Base-by-base conservation (phyloP, 2,113 vertebrate genomes). In the Carollia perspicillata region DNA sequence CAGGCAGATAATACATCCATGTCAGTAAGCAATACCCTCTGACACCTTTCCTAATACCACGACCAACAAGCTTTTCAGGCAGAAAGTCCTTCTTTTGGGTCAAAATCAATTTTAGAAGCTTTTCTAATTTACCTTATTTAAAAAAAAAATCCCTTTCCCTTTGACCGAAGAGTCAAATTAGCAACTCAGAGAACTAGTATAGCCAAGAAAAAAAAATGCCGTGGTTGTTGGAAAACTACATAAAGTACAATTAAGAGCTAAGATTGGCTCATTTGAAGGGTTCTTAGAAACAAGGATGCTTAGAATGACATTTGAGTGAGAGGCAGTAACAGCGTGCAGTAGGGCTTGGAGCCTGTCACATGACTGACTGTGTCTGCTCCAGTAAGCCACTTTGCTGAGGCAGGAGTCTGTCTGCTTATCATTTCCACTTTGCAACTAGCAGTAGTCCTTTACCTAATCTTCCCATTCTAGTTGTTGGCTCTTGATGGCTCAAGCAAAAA, bases 391-490 rank as follows among this genome's bases (percentile, higher is more conserved):
- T 86, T 93, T 71, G 60, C 89, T 72, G 74, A 75, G 51, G 84
- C 79, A 88, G 28, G 47, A 42, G 42, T 94, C 94, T 86, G 58
- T 60, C 55, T 49, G 30, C 79, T 97, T 94, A 77, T 75, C 93
- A 58, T 69, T 88, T 89, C 63, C 66, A 49, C 44, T 89, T 65
- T 77, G 72, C 1, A 6, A 26, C 74, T 71, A 83, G 23, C 23
- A n/a, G 92, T 89, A 84, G 86, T 96, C 44, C 81, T 97, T 79
- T 84, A 94, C 89, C 88, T 95, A 84, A 86, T 97, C 78, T 97
- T 93, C 86, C 68, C 94, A 94, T 95, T 93, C 89, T 97, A 47
- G 85, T 93, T 81, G n/a, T 55, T 86, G 53, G 47, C 55, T 96
- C 95, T 95, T 90, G 94, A 96, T 96, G 92, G 51, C 86, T 96